Percentiles rank a stretch among this genome's conserved stretches.
These are phyloP conservation scores for Papilio aristodemus DNA, from an alignment of 1,140 invertebrate genomes.

Conservation along the genomic window DNA sequence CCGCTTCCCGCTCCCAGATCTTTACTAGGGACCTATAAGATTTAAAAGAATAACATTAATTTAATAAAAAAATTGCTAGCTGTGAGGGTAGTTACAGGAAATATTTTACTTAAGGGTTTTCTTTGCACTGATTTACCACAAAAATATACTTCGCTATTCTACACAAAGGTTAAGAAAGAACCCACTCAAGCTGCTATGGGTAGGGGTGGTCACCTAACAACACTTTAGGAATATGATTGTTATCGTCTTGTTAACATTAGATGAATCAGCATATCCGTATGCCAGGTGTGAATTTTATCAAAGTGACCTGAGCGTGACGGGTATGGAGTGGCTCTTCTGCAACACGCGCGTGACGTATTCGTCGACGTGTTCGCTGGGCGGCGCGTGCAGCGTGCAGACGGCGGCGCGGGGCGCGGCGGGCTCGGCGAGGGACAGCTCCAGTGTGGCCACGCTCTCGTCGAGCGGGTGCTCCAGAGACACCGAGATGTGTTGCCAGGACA, in stretches of 20 bases:
- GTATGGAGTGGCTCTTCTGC: conserved; percentile 94
- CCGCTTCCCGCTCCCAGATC: conserved; percentile 82
- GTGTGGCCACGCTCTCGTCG: conserved; percentile 95
- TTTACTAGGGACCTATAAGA: conserved; percentile 82
- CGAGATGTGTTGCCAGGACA: conserved; percentile 93
- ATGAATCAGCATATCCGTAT: neutral
- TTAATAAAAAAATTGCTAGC: no score
- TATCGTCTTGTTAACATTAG: no score
- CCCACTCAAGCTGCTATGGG: no score
- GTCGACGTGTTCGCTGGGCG: conserved; percentile 82
- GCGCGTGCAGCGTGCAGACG: conserved; percentile 77
- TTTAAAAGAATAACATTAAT: no score
- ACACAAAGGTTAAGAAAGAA: no score
- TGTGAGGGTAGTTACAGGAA: no score
- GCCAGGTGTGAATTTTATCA: no score
- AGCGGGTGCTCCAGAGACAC: conserved; percentile 95
- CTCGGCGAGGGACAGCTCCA: conserved; percentile 93
- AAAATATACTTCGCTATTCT: no score
- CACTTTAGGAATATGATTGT: no score
- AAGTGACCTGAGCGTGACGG: conserved; percentile 86
- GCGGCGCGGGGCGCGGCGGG: conserved; percentile 85
- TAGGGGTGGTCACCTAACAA: no score
- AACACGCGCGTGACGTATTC: conserved; percentile 92
- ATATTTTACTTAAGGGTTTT: no score
- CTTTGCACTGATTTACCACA: no score